phyloP scores from a whole-genome alignment of 1,140 invertebrate species.

The Listronotus bonariensis region DNA sequence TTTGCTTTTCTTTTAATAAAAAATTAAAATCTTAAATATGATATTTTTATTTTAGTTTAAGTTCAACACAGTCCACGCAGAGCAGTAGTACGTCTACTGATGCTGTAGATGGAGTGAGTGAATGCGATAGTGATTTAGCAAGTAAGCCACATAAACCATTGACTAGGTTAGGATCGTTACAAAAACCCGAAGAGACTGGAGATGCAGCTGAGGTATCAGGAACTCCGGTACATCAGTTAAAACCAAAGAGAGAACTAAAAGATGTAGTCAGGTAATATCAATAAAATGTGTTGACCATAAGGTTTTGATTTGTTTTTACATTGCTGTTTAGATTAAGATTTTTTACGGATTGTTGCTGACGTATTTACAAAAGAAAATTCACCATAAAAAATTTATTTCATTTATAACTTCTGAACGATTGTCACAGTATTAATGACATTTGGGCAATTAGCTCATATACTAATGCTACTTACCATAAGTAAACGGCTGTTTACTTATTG shows the following conservation, averaged over 20 bases:
- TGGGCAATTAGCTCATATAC: too few species aligned
- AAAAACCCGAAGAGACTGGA: slow-evolving; percentile 23
- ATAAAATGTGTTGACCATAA: background rate
- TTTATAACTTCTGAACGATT: too few species aligned
- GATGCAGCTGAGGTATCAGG: slow-evolving; percentile 24
- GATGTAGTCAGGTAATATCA: slow-evolving; percentile 28
- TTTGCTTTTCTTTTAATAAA: too few species aligned
- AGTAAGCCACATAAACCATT: slow-evolving; percentile 64
- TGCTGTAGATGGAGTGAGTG: slow-evolving; percentile 35
- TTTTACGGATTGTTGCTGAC: too few species aligned
- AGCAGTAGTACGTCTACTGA: slow-evolving; percentile 45
- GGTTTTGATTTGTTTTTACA: too few species aligned
- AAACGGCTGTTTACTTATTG: too few species aligned
- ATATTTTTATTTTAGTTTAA: slow-evolving; percentile 42
- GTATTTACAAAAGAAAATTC: too few species aligned
- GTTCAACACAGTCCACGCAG: slow-evolving; percentile 47
- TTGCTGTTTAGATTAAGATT: too few species aligned
- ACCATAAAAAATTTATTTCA: too few species aligned
- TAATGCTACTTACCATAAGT: too few species aligned
- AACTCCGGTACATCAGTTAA: slow-evolving; percentile 37
- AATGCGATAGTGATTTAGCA: slow-evolving; percentile 38
- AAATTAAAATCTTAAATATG: too few species aligned
- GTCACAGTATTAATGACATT: too few species aligned
- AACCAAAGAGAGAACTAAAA: slow-evolving; percentile 29
- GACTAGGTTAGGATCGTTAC: slow-evolving; percentile 56